Percentiles rank a stretch among this genome's conserved stretches.
These are phyloP conservation scores for Drosophila gunungcola DNA, from an alignment of 1,140 invertebrate genomes.

Conservation along the genomic window DNA sequence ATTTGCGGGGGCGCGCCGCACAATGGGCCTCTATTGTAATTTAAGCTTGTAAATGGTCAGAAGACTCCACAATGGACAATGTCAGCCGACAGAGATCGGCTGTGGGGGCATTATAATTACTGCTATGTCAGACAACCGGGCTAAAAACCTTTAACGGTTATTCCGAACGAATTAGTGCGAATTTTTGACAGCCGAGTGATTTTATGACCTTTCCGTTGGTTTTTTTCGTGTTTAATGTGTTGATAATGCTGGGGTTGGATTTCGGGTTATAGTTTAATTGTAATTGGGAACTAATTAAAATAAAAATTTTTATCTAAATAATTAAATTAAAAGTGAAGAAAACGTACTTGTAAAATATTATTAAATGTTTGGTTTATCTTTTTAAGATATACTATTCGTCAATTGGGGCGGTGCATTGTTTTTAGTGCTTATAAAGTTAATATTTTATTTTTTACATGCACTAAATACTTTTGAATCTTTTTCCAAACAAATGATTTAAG, in stretches of 20 bases:
- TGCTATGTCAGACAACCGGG: conserved; percentile 24
- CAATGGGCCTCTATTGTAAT: conserved; percentile 77
- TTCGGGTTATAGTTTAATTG: conserved; percentile 6
- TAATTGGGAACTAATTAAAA: neutral
- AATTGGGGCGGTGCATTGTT: no score
- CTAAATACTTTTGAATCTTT: no score
- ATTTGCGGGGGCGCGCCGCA: conserved; percentile 65
- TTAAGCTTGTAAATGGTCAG: conserved; percentile 73
- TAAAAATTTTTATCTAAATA: neutral
- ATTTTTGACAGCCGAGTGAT: conserved; percentile 75
- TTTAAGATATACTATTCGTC: no score
- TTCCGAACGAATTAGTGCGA: conserved; percentile 73
- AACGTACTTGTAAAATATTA: no score
- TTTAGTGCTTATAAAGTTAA: no score
- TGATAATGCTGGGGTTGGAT: neutral
- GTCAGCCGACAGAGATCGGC: conserved; percentile 45
- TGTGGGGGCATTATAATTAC: conserved; percentile 71
- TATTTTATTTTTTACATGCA: no score
- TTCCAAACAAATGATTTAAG: conserved; percentile 20
- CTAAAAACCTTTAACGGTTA: conserved; percentile 62
- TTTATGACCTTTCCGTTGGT: conserved; percentile 52
- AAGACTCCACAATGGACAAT: conserved; percentile 36
- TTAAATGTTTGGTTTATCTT: no score
- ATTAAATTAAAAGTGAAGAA: neutral
- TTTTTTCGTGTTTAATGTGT: conserved; percentile 24